Conservation (phyloP, 2,888 invertebrate genomes). For the Brachyptera risi region DNA sequence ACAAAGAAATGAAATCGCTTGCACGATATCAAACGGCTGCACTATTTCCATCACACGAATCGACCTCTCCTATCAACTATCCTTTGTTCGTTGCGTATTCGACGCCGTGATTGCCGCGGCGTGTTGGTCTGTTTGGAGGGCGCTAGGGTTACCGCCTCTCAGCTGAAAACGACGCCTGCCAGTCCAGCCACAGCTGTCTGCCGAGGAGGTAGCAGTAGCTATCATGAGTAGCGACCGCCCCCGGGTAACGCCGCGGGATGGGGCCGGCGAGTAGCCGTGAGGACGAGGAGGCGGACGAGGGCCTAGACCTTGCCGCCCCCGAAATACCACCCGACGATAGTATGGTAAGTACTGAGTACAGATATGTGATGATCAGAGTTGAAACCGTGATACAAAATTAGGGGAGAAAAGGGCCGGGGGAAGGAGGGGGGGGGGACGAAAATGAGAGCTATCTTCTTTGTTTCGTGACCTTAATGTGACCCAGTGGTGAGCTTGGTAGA, state of each 20-base stretch:
- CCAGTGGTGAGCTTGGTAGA: too few species aligned
- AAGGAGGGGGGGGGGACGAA: too few species aligned
- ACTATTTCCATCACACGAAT: not conserved
- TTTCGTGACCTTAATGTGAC: too few species aligned
- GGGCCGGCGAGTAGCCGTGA: slow-evolving; percentile 34
- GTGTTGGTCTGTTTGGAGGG: not conserved
- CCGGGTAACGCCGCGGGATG: slow-evolving; percentile 37
- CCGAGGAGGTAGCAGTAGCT: not conserved
- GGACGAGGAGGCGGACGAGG: slow-evolving; percentile 29
- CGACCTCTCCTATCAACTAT: not conserved
- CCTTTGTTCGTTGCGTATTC: not conserved
- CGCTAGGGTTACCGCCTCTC: slow-evolving; percentile 8
- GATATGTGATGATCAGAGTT: too few species aligned
- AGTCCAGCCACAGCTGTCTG: slow-evolving; percentile 8
- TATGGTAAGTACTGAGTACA: not conserved
- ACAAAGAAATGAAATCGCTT: too few species aligned
- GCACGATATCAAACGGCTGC: too few species aligned
- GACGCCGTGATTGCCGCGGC: not conserved
- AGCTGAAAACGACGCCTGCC: not conserved
- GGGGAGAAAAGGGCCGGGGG: too few species aligned
- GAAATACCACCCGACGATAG: slow-evolving; percentile 16
- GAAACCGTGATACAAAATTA: too few species aligned
- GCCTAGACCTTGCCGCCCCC: slow-evolving; percentile 16
- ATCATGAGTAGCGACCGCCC: slow-evolving; percentile 30
- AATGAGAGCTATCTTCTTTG: too few species aligned